Conservation (phyloP, 1,140 invertebrate species). For the Parapsyche elsis region DNA sequence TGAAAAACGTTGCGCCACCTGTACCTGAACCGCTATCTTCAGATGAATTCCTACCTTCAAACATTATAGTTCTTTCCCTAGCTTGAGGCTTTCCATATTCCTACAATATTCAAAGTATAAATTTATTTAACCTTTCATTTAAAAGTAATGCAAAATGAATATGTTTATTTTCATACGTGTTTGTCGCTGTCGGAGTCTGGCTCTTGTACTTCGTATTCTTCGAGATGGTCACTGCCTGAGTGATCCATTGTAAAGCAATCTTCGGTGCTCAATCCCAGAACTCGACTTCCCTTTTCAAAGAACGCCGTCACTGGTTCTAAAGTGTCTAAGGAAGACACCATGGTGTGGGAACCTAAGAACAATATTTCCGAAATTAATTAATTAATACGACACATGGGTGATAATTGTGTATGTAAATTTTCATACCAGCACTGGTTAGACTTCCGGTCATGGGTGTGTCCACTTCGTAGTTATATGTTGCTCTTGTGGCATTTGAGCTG, state of each 20-base stretch:
- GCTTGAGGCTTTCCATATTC: slow-evolving; percentile 58
- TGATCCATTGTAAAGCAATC: slow-evolving; percentile 60
- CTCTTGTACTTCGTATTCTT: slow-evolving; percentile 65
- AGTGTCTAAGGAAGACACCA: slow-evolving; percentile 78
- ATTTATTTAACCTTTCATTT: no score
- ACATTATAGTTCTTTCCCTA: slow-evolving; percentile 66
- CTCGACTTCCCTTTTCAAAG: slow-evolving; percentile 55
- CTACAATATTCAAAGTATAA: slow-evolving; percentile 30
- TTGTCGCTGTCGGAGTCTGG: slow-evolving; percentile 61
- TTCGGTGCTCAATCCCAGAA: slow-evolving; percentile 60
- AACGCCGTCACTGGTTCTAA: slow-evolving; percentile 69
- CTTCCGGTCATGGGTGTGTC: slow-evolving; percentile 86
- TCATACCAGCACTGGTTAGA: slow-evolving; percentile 76
- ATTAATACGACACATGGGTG: no score
- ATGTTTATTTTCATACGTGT: slow-evolving; percentile 25
- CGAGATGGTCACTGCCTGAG: slow-evolving; percentile 63
- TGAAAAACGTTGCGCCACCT: slow-evolving; percentile 64
- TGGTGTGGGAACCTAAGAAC: slow-evolving; percentile 74
- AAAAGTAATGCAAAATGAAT: no score
- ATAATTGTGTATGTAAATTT: not conserved
- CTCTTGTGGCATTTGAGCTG: slow-evolving; percentile 81
- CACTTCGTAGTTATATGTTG: slow-evolving; percentile 85
- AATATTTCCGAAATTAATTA: slow-evolving; percentile 41
- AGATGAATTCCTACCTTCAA: slow-evolving; percentile 64
- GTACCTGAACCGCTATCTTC: slow-evolving; percentile 62